phyloP scores from a whole-genome alignment of 2,797 vertebrate genomes.

The Argya squamiceps region DNA sequence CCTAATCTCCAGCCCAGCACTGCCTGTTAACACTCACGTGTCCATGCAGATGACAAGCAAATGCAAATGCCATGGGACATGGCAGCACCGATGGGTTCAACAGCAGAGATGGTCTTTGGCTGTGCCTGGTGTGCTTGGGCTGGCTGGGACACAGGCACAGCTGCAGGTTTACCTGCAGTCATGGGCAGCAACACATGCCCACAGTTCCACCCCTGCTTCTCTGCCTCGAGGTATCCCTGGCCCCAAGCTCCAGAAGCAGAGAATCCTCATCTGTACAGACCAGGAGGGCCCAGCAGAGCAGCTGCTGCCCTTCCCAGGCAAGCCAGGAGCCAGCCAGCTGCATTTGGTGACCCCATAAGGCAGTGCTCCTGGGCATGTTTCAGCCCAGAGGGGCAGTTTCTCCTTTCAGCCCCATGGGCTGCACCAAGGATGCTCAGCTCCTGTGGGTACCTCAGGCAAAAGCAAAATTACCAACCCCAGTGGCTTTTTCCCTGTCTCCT shows the following conservation, averaged over 20 bases:
- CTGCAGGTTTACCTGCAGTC: rapidly evolving
- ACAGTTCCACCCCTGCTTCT: neutral
- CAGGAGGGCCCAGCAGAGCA: neutral
- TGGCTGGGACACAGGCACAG: rapidly evolving
- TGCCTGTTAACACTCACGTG: neutral
- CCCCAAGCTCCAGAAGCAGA: neutral
- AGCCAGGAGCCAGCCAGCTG: neutral
- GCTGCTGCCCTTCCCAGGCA: neutral
- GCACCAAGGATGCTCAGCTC: neutral
- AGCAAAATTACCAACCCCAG: neutral
- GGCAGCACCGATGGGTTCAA: rapidly evolving
- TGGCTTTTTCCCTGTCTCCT: rapidly evolving
- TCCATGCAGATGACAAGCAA: neutral
- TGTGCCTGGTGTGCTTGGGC: rapidly evolving
- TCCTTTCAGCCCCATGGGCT: neutral
- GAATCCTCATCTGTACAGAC: neutral
- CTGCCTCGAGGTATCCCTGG: neutral
- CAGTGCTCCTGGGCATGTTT: rapidly evolving
- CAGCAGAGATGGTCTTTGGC: neutral
- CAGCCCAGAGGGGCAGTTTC: neutral
- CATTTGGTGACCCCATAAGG: rapidly evolving
- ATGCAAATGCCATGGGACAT: neutral
- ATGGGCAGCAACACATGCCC: rapidly evolving
- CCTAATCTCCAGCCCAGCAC: neutral
- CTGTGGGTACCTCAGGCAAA: rapidly evolving